Conservation (phyloP, 2,888 invertebrate genomes). For the Drepana falcataria region DNA sequence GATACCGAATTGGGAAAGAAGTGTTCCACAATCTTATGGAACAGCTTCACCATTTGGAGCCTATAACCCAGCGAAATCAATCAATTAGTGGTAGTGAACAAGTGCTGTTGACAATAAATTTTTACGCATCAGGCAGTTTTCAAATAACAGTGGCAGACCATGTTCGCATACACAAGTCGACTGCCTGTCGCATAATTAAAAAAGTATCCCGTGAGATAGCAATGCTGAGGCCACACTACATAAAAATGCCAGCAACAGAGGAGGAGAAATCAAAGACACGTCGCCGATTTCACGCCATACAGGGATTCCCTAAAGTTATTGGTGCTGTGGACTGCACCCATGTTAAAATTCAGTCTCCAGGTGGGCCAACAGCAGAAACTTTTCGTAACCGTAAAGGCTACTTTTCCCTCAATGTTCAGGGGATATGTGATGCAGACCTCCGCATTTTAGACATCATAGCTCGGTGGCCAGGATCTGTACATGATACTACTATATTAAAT, state of each 20-base stretch:
- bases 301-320: conserved; percentile 3
- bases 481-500: conserved; percentile 9
- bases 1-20: too few relatives aligned
- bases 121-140: too few relatives aligned
- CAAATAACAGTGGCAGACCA: too few relatives aligned
- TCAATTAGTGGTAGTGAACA: too few relatives aligned
- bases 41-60: too few relatives aligned
- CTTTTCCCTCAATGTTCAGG: conserved; percentile 12
- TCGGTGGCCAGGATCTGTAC: conserved; percentile 6
- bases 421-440: conserved; percentile 3
- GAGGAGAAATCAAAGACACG: background rate
- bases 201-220: too few relatives aligned
- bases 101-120: too few relatives aligned
- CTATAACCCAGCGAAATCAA: too few relatives aligned
- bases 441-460: background rate
- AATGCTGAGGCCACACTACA: too few relatives aligned
- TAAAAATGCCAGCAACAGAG: background rate
- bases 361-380: conserved; percentile 7
- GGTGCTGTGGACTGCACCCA: conserved; percentile 5
- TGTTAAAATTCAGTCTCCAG: conserved; percentile 6
- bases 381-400: conserved; percentile 13
- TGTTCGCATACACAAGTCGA: too few relatives aligned
- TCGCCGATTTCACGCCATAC: background rate
- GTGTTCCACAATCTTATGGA: too few relatives aligned
- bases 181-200: too few relatives aligned